phyloP scores from a whole-genome alignment of 2,888 invertebrate species.

The Lepidocyrtinus sp. region DNA sequence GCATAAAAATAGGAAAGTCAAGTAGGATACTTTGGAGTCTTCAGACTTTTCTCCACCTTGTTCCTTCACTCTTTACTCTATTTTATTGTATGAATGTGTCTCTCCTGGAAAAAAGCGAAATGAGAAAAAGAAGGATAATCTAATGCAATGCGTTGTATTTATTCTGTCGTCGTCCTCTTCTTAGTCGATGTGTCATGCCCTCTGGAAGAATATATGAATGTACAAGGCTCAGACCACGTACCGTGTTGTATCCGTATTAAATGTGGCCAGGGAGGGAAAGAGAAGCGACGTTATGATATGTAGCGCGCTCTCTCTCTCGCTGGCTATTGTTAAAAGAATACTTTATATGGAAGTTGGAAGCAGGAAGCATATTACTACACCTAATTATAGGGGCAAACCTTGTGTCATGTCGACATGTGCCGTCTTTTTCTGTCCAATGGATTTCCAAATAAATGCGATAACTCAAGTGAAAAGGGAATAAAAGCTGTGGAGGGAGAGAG shows the following conservation, averaged over 20 bases:
- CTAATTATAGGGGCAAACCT: slow-evolving; percentile 65
- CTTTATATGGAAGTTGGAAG: slow-evolving; percentile 1
- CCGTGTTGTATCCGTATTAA: neutral
- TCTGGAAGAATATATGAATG: slow-evolving; percentile 12
- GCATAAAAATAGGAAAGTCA: slow-evolving; percentile 61
- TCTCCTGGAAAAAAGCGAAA: slow-evolving; percentile 15
- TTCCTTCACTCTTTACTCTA: slow-evolving; percentile 8
- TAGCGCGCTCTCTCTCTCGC: no score
- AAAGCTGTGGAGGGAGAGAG: neutral
- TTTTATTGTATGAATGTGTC: slow-evolving; percentile 24
- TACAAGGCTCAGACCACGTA: slow-evolving; percentile 17
- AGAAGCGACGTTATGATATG: slow-evolving; percentile 30
- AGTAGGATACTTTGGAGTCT: slow-evolving; percentile 50
- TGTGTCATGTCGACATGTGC: slow-evolving; percentile 66
- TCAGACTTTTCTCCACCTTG: slow-evolving; percentile 57
- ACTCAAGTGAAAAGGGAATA: slow-evolving; percentile 28
- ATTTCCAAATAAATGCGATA: slow-evolving; percentile 54
- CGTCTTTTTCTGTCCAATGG: slow-evolving; percentile 62
- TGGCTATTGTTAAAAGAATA: neutral
- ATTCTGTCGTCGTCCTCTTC: slow-evolving; percentile 33
- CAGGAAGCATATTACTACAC: slow-evolving; percentile 58
- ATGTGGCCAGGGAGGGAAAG: neutral
- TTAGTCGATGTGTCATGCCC: neutral
- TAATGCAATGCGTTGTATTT: slow-evolving; percentile 49
- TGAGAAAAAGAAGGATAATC: slow-evolving; percentile 48